phyloP scores from a whole-genome alignment of 2,888 invertebrate species.

The Orthonevra nobilis region DNA sequence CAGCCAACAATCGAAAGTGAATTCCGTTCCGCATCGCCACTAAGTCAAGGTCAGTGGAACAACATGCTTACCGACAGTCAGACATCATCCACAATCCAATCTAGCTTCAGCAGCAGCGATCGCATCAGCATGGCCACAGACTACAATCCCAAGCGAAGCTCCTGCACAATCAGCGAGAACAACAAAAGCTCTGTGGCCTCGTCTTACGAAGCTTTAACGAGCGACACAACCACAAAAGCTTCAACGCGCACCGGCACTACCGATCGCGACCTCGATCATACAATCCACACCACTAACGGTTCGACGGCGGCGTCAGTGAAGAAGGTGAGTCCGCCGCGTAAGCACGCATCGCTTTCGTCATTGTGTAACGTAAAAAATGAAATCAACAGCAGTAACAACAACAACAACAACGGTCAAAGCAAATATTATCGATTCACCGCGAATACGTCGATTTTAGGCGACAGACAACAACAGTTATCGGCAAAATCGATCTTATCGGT shows the following conservation, averaged over 20 bases:
- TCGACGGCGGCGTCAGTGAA: slow-evolving; percentile 74
- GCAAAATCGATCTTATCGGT: slow-evolving; percentile 54
- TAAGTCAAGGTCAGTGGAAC: slow-evolving; percentile 74
- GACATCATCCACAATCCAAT: slow-evolving; percentile 76
- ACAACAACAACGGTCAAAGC: slow-evolving; percentile 60
- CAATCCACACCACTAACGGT: slow-evolving; percentile 24
- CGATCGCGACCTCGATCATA: slow-evolving; percentile 7
- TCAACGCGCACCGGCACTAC: slow-evolving; percentile 23
- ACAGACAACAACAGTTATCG: slow-evolving; percentile 47
- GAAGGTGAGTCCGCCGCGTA: slow-evolving; percentile 76
- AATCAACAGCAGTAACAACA: slow-evolving; percentile 53
- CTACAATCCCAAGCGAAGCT: slow-evolving; percentile 76
- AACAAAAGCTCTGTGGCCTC: slow-evolving; percentile 76
- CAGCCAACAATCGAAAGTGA: slow-evolving; percentile 61
- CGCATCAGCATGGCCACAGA: slow-evolving; percentile 74
- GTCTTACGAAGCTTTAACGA: slow-evolving; percentile 75
- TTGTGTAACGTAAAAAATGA: slow-evolving; percentile 69
- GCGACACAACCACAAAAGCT: slow-evolving; percentile 63
- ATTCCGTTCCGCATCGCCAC: slow-evolving; percentile 70
- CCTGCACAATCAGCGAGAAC: slow-evolving; percentile 71
- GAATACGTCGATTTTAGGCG: slow-evolving; percentile 51
- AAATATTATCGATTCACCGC: slow-evolving; percentile 70
- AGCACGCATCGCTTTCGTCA: slow-evolving; percentile 74
- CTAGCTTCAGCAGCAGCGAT: slow-evolving; percentile 74
- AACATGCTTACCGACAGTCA: slow-evolving; percentile 74